These are phyloP conservation scores for Leptinotarsa juncta DNA, from an alignment of 2,888 invertebrate genomes.

Conservation along the genomic window DNA sequence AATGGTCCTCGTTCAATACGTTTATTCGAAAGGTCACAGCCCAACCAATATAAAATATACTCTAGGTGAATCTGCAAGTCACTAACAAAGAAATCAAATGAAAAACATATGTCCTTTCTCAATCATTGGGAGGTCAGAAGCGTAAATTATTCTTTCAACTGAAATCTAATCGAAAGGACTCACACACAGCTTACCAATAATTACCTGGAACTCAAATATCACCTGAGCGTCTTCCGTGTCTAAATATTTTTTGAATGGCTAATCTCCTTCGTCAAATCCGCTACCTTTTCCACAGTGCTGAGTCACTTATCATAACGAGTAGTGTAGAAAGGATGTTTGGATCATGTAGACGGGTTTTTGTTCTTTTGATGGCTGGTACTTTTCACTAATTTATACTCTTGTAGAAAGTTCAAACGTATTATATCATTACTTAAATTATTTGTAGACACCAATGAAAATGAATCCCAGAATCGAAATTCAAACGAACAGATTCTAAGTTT, in stretches of 20 bases:
- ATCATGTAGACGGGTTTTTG: slow-evolving; percentile 47
- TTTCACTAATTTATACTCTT: background rate
- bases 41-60: no score
- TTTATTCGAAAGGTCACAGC: no score
- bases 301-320: slow-evolving; percentile 57
- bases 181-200: background rate
- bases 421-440: no score
- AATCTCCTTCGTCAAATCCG: slow-evolving; percentile 45
- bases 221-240: slow-evolving; percentile 49
- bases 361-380: slow-evolving; percentile 45
- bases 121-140: no score
- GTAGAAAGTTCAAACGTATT: no score
- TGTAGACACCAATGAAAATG: no score
- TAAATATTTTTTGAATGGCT: slow-evolving; percentile 58
- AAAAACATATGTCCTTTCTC: background rate
- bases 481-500: no score
- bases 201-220: slow-evolving; percentile 36
- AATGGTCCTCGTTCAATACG: no score
- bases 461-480: no score
- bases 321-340: slow-evolving; percentile 45
- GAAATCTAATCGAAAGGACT: background rate
- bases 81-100: background rate
- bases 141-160: background rate
- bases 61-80: no score
- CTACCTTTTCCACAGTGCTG: slow-evolving; percentile 47